Percentiles rank a stretch among this genome's conserved stretches.
Conservation (phyloP, 2,797 vertebrate species). For the Helicolenus hilgendorfi region DNA sequence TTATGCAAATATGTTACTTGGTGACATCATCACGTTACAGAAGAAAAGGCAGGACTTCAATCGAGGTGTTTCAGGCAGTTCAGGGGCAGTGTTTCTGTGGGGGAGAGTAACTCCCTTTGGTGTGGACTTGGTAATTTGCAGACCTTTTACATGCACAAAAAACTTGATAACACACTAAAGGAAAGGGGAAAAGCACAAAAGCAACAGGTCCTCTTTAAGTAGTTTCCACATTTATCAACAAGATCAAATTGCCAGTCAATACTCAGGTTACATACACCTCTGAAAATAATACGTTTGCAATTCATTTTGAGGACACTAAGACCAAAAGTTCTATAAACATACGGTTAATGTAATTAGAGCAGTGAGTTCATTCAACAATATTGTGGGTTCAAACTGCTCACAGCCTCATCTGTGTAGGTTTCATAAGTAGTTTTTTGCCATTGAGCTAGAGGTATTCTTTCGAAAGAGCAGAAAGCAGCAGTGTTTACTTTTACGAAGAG, state of each 20-base stretch:
- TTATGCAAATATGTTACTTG: neutral
- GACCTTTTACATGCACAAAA: neutral
- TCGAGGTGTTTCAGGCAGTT: too few species aligned
- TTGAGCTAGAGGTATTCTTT: neutral
- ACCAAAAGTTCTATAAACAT: neutral
- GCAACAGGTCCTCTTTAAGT: neutral
- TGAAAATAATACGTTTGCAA: too few species aligned
- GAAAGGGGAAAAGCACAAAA: neutral
- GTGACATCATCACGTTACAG: neutral
- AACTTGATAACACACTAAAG: neutral
- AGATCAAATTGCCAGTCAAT: neutral
- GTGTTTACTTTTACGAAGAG: neutral
- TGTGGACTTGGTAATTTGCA: neutral
- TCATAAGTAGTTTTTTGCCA: neutral
- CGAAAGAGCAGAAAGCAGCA: neutral
- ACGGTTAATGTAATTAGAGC: neutral
- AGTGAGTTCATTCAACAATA: too few species aligned
- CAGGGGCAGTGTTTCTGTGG: neutral
- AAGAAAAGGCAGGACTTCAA: too few species aligned
- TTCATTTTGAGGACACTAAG: neutral
- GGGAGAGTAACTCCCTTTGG: neutral
- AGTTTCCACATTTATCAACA: neutral
- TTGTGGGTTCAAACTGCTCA: neutral
- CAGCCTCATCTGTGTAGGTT: neutral
- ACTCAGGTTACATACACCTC: neutral